Percentiles rank a stretch among this genome's conserved stretches.
Conservation (phyloP, 2,797 vertebrate species). For the Anabacerthia variegaticeps region DNA sequence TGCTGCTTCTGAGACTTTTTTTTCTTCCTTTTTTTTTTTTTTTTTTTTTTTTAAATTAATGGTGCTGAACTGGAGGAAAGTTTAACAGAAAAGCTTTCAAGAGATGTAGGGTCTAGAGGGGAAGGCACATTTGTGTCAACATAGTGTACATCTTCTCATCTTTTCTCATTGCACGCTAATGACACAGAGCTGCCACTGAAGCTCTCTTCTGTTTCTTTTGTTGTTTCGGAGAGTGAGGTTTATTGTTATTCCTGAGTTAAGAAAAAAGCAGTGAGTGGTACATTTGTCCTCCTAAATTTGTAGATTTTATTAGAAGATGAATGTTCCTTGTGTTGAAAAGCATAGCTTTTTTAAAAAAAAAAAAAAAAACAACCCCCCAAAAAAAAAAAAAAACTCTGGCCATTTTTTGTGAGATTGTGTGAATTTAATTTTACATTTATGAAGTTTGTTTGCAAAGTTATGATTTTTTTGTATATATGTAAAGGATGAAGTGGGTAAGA, state of each 20-base stretch:
- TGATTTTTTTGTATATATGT: conserved; percentile 43
- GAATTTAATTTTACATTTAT: conserved; percentile 76
- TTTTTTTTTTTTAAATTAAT: conserved; percentile 79
- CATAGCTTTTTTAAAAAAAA: conserved; percentile 27
- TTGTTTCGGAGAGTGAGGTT: conserved; percentile 82
- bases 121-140: conserved; percentile 88
- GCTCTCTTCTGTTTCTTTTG: conserved; percentile 83
- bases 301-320: conserved; percentile 82
- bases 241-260: conserved; percentile 88
- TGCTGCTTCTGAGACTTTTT: conserved; percentile 81
- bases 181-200: conserved; percentile 83
- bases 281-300: conserved; percentile 82
- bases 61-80: conserved; percentile 83
- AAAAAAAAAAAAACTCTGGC: neutral
- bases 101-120: conserved; percentile 82
- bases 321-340: conserved; percentile 76
- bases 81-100: conserved; percentile 89
- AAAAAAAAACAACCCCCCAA: neutral
- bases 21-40: conserved; percentile 66
- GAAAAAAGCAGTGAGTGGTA: conserved; percentile 84
- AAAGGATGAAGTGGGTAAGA: conserved; percentile 63
- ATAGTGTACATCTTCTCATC: conserved; percentile 85
- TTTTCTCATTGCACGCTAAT: conserved; percentile 88
- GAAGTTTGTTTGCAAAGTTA: conserved; percentile 73
- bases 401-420: conserved; percentile 70